Base-by-base conservation (phyloP, 2,888 invertebrate species). In the Mesodorylaimus sp. region DNA sequence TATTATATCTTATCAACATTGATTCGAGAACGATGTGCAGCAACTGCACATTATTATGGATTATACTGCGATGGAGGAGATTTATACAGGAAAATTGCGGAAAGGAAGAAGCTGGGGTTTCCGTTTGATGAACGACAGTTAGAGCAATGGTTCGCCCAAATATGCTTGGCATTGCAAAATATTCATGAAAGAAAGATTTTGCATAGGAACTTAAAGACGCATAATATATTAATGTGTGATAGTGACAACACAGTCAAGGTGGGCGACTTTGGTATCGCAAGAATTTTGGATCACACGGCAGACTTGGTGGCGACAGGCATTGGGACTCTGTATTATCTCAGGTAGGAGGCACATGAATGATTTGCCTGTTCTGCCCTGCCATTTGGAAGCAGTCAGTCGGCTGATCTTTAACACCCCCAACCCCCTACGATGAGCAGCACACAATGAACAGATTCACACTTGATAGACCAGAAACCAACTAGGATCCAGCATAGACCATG, bases 171-270 rank as follows among this genome's bases (percentile, higher is more conserved):
- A n/a, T 54, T 72, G 41, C 70, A 70, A 66, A 71, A 71, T 54
- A 63, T 71, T 61, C 71, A 71, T 58, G 70, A 70, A 50, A 58
- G 66, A 52, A 68, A 70, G 53, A 69, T 71, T 51, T 57, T 70
- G 23, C 70, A 70, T 55, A 56, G 70, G 54, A 70, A 70, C 59
- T 56, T 70, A 42, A 70, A 70, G 55, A 70, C 70, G 27, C 69
- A 70, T 53, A 70, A 71, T 58, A 70, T 70, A 51, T 70, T 71
- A n/a, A n/a, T n/a, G n/a, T n/a, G n/a, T n/a, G n/a, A n/a, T n/a
- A n/a, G n/a, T n/a, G n/a, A n/a, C n/a, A n/a, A n/a, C n/a, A n/a
- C n/a, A n/a, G n/a, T n/a, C n/a, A n/a, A n/a, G n/a, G n/a, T 70
- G 48, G 70, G 70, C 47, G 70, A 70, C 55, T 56, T 70, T 16